Evolutionary conservation across 2,113 vertebrate genomes (phyloP), one percentile per base, ranked within the genome.

Genomic region (Hippocampus abdominalis): DNA sequence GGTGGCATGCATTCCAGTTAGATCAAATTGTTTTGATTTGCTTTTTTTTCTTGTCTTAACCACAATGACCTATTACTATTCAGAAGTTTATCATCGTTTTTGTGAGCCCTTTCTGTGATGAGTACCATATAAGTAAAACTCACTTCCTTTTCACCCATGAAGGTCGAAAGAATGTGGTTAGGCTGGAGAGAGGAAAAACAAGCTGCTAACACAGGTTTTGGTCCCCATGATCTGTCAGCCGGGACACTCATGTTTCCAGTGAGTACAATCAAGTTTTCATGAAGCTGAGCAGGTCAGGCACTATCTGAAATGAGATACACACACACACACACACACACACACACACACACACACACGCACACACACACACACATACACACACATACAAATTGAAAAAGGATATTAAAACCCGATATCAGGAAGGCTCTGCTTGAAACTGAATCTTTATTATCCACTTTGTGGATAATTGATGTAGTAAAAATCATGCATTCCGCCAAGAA

Each of bases 191-290:
- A 4, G 15, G 32, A 4, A 70, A 11, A 18, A 15, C 25, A 20
- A 44, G 29, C 56, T 42, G 29, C 4, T 57, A 18, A 23, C 54
- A 48, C 11, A 0, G 2, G 23, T 6, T 53, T 53, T 8, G n/a
- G 49, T 62, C 20, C 7, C 56, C 13, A 3, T 49, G 46, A 49
- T 59, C 61, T 68, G 25, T 57, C 57, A 44, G 64, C 70, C 51
- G 2, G 46, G 44, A 23, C 64, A 21, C 61, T 72, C 54, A 63
- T 49, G 11, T 71, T 68, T 25, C 57, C 51, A n/a, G 23, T 21
- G 40, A 64, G 71, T 53, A 79, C 68, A 70, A 73, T 73, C 39
- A 71, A 23, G 60, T 67, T 74, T 71, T 77, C 61, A 77, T 74
- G 60, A 77, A 76, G 64, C 71, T 39, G 21, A 40, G 27, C 53